Evolutionary conservation across 2,113 vertebrate species (phyloP).

Genomic region (Rissa tridactyla): DNA sequence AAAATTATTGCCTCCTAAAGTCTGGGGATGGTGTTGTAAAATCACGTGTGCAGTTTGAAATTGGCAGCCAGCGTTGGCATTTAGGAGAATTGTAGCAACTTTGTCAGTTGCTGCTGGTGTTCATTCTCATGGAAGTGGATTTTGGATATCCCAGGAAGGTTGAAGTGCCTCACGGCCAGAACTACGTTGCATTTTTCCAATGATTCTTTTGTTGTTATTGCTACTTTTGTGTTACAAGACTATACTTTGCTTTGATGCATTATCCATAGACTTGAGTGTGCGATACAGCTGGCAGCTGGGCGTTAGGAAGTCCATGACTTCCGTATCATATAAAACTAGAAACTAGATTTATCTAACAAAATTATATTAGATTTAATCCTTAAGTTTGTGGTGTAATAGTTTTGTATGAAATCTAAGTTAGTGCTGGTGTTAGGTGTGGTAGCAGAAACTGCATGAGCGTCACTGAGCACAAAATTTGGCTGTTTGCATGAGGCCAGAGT

Average conservation of each 20-base stretch:
- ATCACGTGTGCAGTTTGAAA: not conserved
- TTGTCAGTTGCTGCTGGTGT: not conserved
- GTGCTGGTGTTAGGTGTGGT: not conserved
- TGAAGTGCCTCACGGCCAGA: not conserved
- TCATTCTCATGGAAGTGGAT: not conserved
- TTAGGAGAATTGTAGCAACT: not conserved
- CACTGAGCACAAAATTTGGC: not conserved
- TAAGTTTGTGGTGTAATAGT: not conserved
- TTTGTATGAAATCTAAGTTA: not conserved
- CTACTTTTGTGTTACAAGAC: not conserved
- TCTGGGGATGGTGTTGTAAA: not conserved
- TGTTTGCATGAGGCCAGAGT: not conserved
- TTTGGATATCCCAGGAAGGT: not conserved
- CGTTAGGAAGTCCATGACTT: not conserved
- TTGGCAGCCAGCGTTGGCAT: not conserved
- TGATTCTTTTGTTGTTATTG: not conserved
- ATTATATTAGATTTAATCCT: not conserved
- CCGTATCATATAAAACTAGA: not conserved
- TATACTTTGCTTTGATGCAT: not conserved
- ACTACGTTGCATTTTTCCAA: not conserved
- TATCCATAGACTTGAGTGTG: not conserved
- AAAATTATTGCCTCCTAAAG: not conserved
- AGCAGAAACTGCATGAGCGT: not conserved
- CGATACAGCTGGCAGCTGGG: not conserved
- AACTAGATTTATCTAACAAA: not conserved